Percentiles rank a stretch among this genome's conserved stretches.
phyloP scores from a whole-genome alignment of 2,797 vertebrate genomes.

The Paguma larvata region DNA sequence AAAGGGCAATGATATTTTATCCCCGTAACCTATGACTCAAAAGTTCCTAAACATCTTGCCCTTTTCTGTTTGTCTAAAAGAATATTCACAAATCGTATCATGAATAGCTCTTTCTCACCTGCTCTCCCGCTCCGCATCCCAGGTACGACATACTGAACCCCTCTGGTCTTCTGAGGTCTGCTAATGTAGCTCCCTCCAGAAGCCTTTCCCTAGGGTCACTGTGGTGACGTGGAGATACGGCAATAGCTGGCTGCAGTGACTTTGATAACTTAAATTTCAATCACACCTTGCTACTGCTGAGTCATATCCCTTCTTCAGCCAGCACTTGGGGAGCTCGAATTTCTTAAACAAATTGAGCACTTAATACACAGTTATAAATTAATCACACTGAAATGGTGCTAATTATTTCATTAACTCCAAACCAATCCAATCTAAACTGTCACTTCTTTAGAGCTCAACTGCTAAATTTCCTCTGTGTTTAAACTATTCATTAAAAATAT shows the following conservation, averaged over 20 bases:
- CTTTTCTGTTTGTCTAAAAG: constrained; percentile 58
- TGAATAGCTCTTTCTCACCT: constrained; percentile 39
- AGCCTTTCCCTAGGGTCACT: background rate
- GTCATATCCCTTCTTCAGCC: constrained; percentile 64
- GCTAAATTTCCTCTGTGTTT: constrained; percentile 67
- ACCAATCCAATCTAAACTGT: constrained; percentile 64
- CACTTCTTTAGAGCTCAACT: constrained; percentile 53
- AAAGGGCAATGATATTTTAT: background rate
- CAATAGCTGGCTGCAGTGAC: constrained; percentile 20
- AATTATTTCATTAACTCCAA: constrained; percentile 80
- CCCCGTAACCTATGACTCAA: background rate
- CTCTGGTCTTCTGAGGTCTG: background rate
- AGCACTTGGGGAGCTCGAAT: background rate
- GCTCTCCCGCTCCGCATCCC: background rate
- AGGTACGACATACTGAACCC: background rate
- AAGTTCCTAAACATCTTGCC: background rate
- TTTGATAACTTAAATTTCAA: constrained; percentile 56
- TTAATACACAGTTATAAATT: constrained; percentile 66
- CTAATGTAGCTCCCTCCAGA: background rate
- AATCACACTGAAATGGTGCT: constrained; percentile 68
- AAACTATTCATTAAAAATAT: constrained; percentile 73
- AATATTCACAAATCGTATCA: background rate
- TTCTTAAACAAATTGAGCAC: constrained; percentile 70
- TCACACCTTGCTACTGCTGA: background rate
- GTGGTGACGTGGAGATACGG: background rate